Conservation (phyloP, 2,113 vertebrate species). For the Phylloscopus whistleri region DNA sequence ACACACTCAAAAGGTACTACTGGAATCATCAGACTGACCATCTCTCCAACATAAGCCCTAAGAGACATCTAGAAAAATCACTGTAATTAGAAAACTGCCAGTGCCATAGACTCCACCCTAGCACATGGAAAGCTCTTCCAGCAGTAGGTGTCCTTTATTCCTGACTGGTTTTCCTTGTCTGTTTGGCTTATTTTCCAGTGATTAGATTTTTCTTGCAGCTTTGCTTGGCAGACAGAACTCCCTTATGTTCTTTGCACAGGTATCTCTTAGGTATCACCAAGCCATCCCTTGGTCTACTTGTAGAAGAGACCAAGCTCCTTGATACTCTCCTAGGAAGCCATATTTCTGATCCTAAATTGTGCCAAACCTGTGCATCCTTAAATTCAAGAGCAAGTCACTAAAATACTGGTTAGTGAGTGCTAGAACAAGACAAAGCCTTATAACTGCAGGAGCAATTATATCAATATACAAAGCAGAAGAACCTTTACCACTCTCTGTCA, state of each 20-base stretch:
- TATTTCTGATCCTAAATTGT: background rate
- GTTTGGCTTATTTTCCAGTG: background rate
- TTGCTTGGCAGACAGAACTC: background rate
- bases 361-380: background rate
- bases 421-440: background rate
- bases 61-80: background rate
- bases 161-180: background rate
- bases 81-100: background rate
- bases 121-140: background rate
- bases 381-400: background rate
- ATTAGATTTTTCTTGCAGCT: background rate
- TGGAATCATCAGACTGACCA: background rate
- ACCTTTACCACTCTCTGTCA: background rate
- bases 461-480: background rate
- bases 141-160: background rate
- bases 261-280: background rate
- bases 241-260: background rate
- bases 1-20: background rate
- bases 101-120: background rate
- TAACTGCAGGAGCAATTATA: background rate
- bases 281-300: background rate
- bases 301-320: background rate
- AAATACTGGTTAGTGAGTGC: fast-evolving
- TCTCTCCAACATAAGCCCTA: background rate
- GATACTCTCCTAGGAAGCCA: background rate